Base-by-base conservation (phyloP, 2,888 invertebrate species). In the Philereme transversata region DNA sequence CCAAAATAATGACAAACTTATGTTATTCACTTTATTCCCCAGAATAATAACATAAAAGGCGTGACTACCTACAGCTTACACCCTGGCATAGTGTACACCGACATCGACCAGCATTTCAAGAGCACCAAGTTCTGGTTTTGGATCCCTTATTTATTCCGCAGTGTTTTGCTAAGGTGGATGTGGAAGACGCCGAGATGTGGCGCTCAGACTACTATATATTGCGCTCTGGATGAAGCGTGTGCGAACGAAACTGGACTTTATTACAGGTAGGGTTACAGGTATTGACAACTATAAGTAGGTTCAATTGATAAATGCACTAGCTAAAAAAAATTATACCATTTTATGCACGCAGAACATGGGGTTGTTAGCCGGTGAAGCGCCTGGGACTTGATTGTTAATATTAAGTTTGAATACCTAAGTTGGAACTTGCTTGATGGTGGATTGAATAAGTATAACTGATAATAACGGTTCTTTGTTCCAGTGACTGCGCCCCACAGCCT, bases 131-230 rank as follows among this genome's bases (percentile, higher is more conserved):
- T 22, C 22, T 65, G 70, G 56, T 63, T 61, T 36, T 62, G 69
- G 11, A 47, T 67, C n/a, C 65, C 60, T 7, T 48, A 53, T 8
- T 40, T 71, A 9, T 71, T 65, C 50, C 62, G 60, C 5, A 51
- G 55, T 57, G 6, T 89, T 0, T 77, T 83, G 22, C 53, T 67
- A 4, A 57, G 67, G 5, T 60, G 71, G 35, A 88, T 93, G 66
- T 79, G 93, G 51, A 93, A 94, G 74, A 87, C 84, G 5, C 88
- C 94, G 0, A 83, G 86, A 64, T 92, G 93, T 74, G 95, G 95
- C 33, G 95, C 95, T 0, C 95, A 95, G 82, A 95, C 95, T 1
- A 92, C 93, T 0, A 86, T 96, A 55, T 90, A 95, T 76, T 95
- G 95, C 73, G 92, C 94, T 0, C 84, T 94, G 3, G 93, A 94